Conservation (phyloP, 2,888 invertebrate species). For the Amiota mariae region DNA sequence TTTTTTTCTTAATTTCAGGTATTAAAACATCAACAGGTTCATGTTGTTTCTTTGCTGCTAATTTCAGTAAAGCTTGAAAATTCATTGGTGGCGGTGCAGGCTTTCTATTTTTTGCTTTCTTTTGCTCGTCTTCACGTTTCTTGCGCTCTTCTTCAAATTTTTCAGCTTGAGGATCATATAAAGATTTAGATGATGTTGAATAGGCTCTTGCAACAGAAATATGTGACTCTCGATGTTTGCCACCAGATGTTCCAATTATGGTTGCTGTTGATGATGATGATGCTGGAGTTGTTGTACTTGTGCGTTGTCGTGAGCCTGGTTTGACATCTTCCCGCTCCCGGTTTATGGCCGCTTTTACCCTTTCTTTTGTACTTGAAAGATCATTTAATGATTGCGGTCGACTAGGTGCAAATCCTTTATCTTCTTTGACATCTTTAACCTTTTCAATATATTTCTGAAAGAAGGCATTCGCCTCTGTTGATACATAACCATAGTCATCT, state of each 20-base stretch:
- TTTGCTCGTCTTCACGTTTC: slow-evolving; percentile 67
- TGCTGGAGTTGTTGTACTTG: slow-evolving; percentile 50
- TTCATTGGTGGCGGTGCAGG: slow-evolving; percentile 83
- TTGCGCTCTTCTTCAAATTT: slow-evolving; percentile 62
- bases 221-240: slow-evolving; percentile 31
- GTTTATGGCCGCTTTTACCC: slow-evolving; percentile 84
- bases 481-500: slow-evolving; percentile 93
- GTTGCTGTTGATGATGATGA: not conserved
- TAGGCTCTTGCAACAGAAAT: slow-evolving; percentile 55
- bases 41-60: slow-evolving; percentile 88
- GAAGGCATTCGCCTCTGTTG: slow-evolving; percentile 85
- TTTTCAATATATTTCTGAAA: slow-evolving; percentile 91
- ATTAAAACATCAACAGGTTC: slow-evolving; percentile 80
- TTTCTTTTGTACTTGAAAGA: slow-evolving; percentile 78
- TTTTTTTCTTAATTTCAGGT: slow-evolving; percentile 73
- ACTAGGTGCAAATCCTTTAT: slow-evolving; percentile 80
- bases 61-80: slow-evolving; percentile 84
- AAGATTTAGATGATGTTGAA: slow-evolving; percentile 60
- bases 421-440: slow-evolving; percentile 75
- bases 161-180: slow-evolving; percentile 68
- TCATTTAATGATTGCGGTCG: slow-evolving; percentile 70
- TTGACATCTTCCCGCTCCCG: slow-evolving; percentile 83
- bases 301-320: slow-evolving; percentile 73
- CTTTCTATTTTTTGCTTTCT: slow-evolving; percentile 77
- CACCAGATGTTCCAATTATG: not conserved